These are phyloP conservation scores for Flexamia atlantica DNA, from an alignment of 2,888 invertebrate species.

Conservation along the genomic window DNA sequence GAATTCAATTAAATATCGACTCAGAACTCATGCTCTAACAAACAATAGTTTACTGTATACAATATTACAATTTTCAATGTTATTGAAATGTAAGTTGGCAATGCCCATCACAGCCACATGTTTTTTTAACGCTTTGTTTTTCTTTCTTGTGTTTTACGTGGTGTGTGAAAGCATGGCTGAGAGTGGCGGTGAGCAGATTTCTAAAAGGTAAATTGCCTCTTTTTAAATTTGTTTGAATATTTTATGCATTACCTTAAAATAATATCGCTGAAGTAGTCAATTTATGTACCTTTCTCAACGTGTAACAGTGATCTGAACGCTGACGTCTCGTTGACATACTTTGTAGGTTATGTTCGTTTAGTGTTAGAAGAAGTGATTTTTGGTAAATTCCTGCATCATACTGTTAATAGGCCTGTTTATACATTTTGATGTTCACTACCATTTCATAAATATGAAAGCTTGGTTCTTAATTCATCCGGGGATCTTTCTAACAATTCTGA, in stretches of 20 bases:
- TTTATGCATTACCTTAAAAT: too few relatives aligned
- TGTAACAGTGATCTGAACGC: too few relatives aligned
- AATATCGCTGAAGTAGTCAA: too few relatives aligned
- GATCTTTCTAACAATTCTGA: too few relatives aligned
- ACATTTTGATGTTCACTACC: too few relatives aligned
- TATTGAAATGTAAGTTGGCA: background rate
- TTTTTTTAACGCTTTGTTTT: constrained; percentile 16
- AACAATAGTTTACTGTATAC: too few relatives aligned
- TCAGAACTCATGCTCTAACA: constrained; percentile 1
- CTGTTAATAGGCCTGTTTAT: too few relatives aligned
- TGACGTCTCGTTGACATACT: background rate
- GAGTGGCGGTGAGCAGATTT: constrained; percentile 78
- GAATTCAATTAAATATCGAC: background rate
- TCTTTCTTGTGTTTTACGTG: constrained; percentile 31
- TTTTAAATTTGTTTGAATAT: too few relatives aligned
- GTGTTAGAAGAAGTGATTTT: background rate
- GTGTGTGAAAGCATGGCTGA: constrained; percentile 77
- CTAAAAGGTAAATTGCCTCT: constrained; percentile 80
- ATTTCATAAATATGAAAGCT: too few relatives aligned
- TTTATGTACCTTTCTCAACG: too few relatives aligned
- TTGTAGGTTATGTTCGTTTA: background rate
- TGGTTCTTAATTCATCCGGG: too few relatives aligned
- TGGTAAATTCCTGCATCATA: too few relatives aligned
- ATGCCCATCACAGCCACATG: constrained; percentile 9
- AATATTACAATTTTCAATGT: background rate